These are phyloP conservation scores for Aphodius sticticus DNA, from an alignment of 2,888 invertebrate species.

Conservation along the genomic window DNA sequence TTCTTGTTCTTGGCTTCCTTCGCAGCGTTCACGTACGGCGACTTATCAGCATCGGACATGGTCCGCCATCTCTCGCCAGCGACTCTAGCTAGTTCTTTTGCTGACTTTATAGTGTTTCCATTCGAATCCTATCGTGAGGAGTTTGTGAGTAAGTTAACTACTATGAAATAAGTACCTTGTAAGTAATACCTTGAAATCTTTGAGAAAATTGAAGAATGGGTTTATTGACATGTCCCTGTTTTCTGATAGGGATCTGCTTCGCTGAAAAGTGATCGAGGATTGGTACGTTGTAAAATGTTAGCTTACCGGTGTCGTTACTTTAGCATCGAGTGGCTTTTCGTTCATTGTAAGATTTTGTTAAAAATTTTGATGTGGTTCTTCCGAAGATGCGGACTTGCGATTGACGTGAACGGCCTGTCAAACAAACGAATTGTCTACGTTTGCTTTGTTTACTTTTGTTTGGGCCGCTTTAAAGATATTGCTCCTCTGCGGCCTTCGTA, in stretches of 20 bases:
- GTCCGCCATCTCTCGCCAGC: conserved; percentile 30
- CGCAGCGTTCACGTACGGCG: conserved; percentile 25
- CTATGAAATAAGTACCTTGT: not conserved
- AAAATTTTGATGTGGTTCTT: conserved; percentile 12
- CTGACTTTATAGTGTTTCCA: not conserved
- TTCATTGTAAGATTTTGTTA: conserved; percentile 25
- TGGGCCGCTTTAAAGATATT: not conserved
- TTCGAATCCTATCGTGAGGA: not conserved
- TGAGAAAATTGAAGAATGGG: conserved; percentile 30
- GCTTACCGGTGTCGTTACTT: not conserved
- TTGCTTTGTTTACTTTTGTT: not conserved
- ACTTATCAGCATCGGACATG: conserved; percentile 23
- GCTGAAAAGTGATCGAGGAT: not conserved
- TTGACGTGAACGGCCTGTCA: not conserved
- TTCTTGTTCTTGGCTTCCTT: conserved; percentile 21
- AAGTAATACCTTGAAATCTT: not conserved
- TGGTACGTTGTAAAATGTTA: conserved; percentile 1
- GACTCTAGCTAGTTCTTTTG: conserved; percentile 13
- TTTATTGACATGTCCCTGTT: conserved; percentile 25
- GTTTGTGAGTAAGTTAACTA: not conserved
- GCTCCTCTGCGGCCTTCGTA: too few relatives aligned
- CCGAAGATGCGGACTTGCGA: not conserved
- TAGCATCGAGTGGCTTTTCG: conserved; percentile 22
- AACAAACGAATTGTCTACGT: not conserved
- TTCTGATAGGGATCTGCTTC: conserved; percentile 12